phyloP scores from a whole-genome alignment of 2,888 invertebrate species.

The Baronia brevicornis region DNA sequence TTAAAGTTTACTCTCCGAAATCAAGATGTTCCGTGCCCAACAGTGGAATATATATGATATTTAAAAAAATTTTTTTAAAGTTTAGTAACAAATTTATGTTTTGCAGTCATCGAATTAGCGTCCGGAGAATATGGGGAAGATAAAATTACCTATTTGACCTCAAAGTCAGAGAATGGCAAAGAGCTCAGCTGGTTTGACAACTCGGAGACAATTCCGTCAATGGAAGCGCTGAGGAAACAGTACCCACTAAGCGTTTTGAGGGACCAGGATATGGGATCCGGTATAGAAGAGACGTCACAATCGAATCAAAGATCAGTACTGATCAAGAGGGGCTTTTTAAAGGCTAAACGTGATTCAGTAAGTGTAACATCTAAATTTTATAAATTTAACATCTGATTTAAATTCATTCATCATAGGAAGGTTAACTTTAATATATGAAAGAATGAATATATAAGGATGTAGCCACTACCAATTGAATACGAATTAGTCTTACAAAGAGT shows the following conservation, averaged over 20 bases:
- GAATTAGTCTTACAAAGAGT: too few species aligned
- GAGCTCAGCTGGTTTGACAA: conserved; percentile 81
- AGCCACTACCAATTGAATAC: too few species aligned
- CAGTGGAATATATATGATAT: too few species aligned
- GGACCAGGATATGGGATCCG: conserved; percentile 49
- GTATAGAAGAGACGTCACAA: conserved; percentile 81
- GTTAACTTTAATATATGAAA: too few species aligned
- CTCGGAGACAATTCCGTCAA: conserved; percentile 67
- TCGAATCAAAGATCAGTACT: conserved; percentile 83
- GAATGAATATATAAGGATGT: too few species aligned
- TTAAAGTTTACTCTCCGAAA: too few species aligned
- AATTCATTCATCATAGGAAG: too few species aligned
- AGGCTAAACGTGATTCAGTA: conserved; percentile 83
- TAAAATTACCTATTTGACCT: conserved; percentile 79
- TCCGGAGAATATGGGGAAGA: conserved; percentile 93
- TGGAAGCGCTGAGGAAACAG: conserved; percentile 74
- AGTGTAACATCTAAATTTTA: conserved; percentile 23
- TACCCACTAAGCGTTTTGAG: conserved; percentile 67
- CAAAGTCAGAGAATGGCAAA: conserved; percentile 82
- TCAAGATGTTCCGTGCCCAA: too few species aligned
- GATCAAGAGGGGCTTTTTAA: conserved; percentile 81
- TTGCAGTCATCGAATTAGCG: conserved; percentile 92
- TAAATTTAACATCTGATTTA: neutral
- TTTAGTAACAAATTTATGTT: neutral
- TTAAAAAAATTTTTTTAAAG: neutral